Evolutionary conservation across 1,140 invertebrate genomes (phyloP), one percentile per base, ranked within the genome.

Genomic region (Drosophila lacteicornis): DNA sequence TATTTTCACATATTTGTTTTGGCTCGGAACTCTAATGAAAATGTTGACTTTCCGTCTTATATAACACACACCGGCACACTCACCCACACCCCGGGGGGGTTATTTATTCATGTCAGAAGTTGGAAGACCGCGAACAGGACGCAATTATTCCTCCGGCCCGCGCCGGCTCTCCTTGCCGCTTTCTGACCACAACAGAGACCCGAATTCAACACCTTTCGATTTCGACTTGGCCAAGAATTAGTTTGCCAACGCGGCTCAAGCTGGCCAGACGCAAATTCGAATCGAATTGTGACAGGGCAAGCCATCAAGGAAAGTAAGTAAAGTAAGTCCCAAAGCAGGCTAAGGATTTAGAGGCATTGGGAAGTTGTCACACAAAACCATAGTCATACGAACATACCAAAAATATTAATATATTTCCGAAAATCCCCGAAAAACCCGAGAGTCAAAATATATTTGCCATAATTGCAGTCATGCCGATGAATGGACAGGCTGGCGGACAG

Each of bases 401-500:
- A 36, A 36, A 36, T 11, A 4, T n/a, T 43, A 36, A 33, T 47
- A 38, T 22, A 42, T 12, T 56, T 42, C 11, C 6, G 11, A 11
- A 40, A 78, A 11, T 17, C 19, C 1, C 36, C n/a, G 3, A 30
- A 7, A 15, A 40, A 33, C 19, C 15, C 9, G 13, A 25, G 33
- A 47, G 6, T 49, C n/a, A 22, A 36, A 49, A 13, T 27, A 57
- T 40, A 79, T 68, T 27, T 65, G 17, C 40, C 68, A 27, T 58
- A 50, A 13, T 84, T 92, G 25, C 87, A 92, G 91, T 92, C 50
- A 82, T 92, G 81, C 91, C 91, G 55, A 92, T 92, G 91, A 92
- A 92, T 74, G 91, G 88, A 80, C 80, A 92, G 69, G n/a, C 78
- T 40, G 71, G 78, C 43, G 81, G 75, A 22, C 83, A 80, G 42